Evolutionary conservation across 2,888 invertebrate species (phyloP).

Genomic region (Saturnia japonica): DNA sequence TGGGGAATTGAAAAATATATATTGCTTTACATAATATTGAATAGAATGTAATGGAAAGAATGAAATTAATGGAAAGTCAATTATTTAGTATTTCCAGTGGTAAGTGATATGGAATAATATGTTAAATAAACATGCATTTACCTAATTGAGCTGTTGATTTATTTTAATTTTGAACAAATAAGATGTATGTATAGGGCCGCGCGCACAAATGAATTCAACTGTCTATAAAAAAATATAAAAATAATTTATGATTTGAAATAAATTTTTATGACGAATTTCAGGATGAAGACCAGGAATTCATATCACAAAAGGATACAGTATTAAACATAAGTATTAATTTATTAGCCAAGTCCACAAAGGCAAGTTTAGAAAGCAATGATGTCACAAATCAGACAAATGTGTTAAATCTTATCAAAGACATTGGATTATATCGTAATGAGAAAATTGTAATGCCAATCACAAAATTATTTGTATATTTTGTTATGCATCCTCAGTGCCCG

Average conservation of each 20-base stretch:
- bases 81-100: too few species aligned
- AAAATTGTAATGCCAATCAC: slow-evolving; percentile 69
- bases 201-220: too few species aligned
- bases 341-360: slow-evolving; percentile 70
- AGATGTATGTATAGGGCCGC: too few species aligned
- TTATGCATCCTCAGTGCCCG: slow-evolving; percentile 84
- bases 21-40: too few species aligned
- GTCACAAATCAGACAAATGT: slow-evolving; percentile 78
- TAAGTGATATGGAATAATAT: too few species aligned
- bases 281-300: slow-evolving; percentile 50
- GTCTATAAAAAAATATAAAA: too few species aligned
- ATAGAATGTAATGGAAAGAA: too few species aligned
- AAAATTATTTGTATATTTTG: slow-evolving; percentile 82
- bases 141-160: too few species aligned
- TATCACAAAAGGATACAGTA: slow-evolving; percentile 59
- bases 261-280: slow-evolving; percentile 30
- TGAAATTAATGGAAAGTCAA: too few species aligned
- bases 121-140: too few species aligned
- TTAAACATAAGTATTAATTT: slow-evolving; percentile 62
- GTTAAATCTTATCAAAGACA: slow-evolving; percentile 76
- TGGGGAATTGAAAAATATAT: too few species aligned
- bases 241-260: neutral
- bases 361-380: slow-evolving; percentile 77
- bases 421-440: slow-evolving; percentile 64
- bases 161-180: too few species aligned